Base-by-base conservation (phyloP, 1,140 invertebrate species). In the Penaeus vannamei region DNA sequence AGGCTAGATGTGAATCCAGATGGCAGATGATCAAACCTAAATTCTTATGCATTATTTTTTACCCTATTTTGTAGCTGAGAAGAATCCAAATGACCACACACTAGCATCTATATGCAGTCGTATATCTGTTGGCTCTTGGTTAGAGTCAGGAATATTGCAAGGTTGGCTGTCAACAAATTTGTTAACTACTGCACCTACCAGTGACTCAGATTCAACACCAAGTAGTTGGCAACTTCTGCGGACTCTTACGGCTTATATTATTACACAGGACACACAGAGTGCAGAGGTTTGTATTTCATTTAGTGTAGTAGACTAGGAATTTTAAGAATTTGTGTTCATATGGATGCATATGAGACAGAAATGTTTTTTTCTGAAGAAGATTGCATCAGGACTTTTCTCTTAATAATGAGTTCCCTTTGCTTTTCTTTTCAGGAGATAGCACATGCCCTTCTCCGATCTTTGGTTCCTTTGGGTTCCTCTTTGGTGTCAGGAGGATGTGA, bases 81-180 rank as follows among this genome's bases (percentile, higher is more conserved):
- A 94, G 90, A 94, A 93, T 91, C 93, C 92, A 91, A 94, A 93
- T 2, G 95, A 95, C 90, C 94, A 95, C 12, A 95, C 94, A 77
- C 94, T 97, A 72, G 95, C 96, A 90, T 95, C 95, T 69, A 92
- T 97, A 10, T 96, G 96, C 89, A 94, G 94, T 66, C 95, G 95
- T 19, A 94, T 97, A 79, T 94, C 94, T 2, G 95, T 95, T 91
- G 92, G 97, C 2, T 95, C 95, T 0, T 94, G 94, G 79, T 94
- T 96, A 2, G 96, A 97, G 84, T 93, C 93, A 46, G 93, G 94
- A 12, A 94, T 95, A 32, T 91, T 97, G 22, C 96, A 96, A 92
- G 93, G 93, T 0, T 96, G 96, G 96, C 92, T 97, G 17, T 85
- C 86, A 5, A 85, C 85, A 32, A 92, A 92, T 26, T 93, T 93